Evolutionary conservation across 1,140 invertebrate species (phyloP).

Genomic region (Lutraria rhynchaena): DNA sequence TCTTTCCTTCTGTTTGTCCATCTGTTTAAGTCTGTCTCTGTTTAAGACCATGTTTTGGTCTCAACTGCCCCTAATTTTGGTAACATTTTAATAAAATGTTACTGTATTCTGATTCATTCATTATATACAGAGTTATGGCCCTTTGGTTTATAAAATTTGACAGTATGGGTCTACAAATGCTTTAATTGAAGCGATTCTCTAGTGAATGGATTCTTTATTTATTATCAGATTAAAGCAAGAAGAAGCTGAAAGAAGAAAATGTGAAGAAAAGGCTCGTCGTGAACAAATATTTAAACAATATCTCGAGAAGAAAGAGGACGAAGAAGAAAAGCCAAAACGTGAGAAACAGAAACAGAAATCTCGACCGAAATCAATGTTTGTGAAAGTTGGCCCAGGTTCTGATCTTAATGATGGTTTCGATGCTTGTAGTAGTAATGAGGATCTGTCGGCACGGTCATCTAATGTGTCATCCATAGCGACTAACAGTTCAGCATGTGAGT

Average conservation of each 20-base stretch:
- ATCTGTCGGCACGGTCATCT: slow-evolving; percentile 23
- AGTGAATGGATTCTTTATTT: too few species aligned
- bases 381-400: slow-evolving; percentile 44
- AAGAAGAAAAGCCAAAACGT: slow-evolving; percentile 32
- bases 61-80: too few species aligned
- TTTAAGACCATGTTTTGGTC: too few species aligned
- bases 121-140: too few species aligned
- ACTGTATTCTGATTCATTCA: too few species aligned
- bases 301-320: slow-evolving; percentile 96
- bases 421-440: slow-evolving; percentile 25
- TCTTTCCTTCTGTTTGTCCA: too few species aligned
- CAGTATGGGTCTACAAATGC: too few species aligned
- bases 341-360: slow-evolving; percentile 35
- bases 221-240: slow-evolving; percentile 90
- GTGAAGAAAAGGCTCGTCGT: slow-evolving; percentile 93
- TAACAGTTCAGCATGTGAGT: slow-evolving; percentile 41
- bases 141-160: too few species aligned
- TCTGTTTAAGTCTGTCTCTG: too few species aligned
- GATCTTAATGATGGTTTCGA: slow-evolving; percentile 39
- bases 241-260: slow-evolving; percentile 91
- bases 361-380: slow-evolving; percentile 73
- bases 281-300: slow-evolving; percentile 96
- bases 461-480: not conserved
- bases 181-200: too few species aligned
- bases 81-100: too few species aligned